Evolutionary conservation across 2,797 vertebrate species (phyloP).

Genomic region (Sorex maritimensis): DNA sequence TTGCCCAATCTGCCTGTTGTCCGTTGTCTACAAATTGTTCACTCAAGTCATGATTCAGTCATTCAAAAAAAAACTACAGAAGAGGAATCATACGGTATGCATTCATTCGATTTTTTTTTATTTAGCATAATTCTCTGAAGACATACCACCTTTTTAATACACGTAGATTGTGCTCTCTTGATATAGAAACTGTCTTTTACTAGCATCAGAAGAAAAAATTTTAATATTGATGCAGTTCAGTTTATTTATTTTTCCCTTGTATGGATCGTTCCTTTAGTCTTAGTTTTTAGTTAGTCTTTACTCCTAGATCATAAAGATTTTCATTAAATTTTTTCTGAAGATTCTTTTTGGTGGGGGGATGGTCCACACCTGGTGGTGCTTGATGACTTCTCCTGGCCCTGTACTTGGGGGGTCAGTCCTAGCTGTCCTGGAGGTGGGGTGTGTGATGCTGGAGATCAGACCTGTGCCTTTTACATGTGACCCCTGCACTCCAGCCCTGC

Average conservation of each 20-base stretch:
- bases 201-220: not conserved
- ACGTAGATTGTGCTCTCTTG: no score
- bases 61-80: conserved; percentile 20
- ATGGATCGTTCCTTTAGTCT: not conserved
- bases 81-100: not conserved
- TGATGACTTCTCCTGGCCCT: no score
- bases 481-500: no score
- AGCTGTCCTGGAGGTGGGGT: no score
- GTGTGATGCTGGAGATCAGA: no score
- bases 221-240: conserved; percentile 14
- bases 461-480: no score
- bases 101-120: conserved; percentile 14
- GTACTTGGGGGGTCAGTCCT: no score
- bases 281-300: conserved; percentile 16
- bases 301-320: not conserved
- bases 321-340: not conserved
- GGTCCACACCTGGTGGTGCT: no score
- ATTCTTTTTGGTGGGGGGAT: not conserved
- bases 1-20: no score
- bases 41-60: conserved; percentile 4
- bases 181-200: not conserved
- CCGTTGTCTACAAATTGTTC: no score
- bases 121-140: conserved; percentile 1
- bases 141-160: not conserved
- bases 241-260: conserved; percentile 31